A percentile compares a stretch with the other conserved stretches of the same genome.
Evolutionary conservation across 2,888 invertebrate species (phyloP).

Genomic region (Lomographa bimaculata): DNA sequence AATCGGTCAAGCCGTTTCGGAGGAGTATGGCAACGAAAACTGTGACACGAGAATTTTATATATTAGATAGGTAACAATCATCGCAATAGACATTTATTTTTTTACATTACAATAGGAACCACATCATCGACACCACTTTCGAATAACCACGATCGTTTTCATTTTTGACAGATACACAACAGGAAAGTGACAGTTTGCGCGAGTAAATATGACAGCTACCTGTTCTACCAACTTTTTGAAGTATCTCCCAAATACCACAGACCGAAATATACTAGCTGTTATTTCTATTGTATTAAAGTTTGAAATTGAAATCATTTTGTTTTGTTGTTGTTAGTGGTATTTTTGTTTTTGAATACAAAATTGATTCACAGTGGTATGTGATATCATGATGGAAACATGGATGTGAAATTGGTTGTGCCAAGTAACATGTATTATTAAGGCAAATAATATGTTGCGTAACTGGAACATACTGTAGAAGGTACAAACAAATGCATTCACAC

Average conservation of each 20-base stretch:
- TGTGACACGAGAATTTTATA: too few relatives aligned
- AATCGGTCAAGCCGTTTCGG: too few relatives aligned
- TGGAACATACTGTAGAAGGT: too few relatives aligned
- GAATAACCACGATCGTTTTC: slow-evolving; percentile 28
- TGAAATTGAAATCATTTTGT: slow-evolving; percentile 1
- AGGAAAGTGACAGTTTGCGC: slow-evolving; percentile 29
- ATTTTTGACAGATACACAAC: slow-evolving; percentile 33
- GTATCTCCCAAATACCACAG: too few relatives aligned
- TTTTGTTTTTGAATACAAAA: slow-evolving; percentile 4
- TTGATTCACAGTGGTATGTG: slow-evolving; percentile 17
- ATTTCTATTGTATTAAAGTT: slow-evolving; percentile 5
- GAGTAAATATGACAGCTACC: slow-evolving; percentile 28
- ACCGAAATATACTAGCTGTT: too few relatives aligned
- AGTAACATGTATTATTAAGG: too few relatives aligned
- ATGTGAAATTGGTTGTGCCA: slow-evolving; percentile 16
- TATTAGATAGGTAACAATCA: too few relatives aligned
- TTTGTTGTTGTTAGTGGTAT: neutral
- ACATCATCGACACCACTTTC: slow-evolving; percentile 11
- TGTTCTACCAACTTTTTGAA: slow-evolving; percentile 1
- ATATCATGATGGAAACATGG: slow-evolving; percentile 17
- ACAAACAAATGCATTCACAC: too few relatives aligned
- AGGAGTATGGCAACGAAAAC: too few relatives aligned
- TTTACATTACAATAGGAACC: too few relatives aligned
- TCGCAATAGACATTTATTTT: slow-evolving; percentile 2
- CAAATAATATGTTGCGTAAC: too few relatives aligned